These are phyloP conservation scores for Drosophila antonietae DNA, from an alignment of 2,888 invertebrate genomes.

Conservation along the genomic window DNA sequence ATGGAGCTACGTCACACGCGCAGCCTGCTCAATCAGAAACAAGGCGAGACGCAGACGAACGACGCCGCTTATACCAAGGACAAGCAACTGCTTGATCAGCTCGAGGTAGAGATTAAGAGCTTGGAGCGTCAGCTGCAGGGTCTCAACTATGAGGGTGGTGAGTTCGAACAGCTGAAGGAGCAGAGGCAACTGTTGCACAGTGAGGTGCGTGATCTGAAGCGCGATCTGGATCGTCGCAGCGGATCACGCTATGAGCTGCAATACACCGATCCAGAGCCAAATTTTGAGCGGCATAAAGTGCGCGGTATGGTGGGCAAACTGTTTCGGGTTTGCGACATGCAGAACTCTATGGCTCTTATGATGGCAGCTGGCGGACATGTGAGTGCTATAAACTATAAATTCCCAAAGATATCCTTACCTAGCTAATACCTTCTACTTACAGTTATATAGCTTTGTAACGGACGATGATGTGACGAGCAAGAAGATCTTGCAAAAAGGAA, in stretches of 20 bases:
- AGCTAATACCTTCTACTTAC: background rate
- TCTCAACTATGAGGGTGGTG: slow-evolving; percentile 87
- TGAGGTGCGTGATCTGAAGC: slow-evolving; percentile 86
- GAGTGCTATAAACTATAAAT: slow-evolving; percentile 67
- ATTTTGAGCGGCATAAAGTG: slow-evolving; percentile 89
- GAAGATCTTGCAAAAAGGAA: slow-evolving; percentile 92
- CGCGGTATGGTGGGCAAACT: slow-evolving; percentile 92
- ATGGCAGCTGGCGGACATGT: slow-evolving; percentile 94
- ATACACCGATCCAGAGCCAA: slow-evolving; percentile 91
- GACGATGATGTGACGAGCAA: slow-evolving; percentile 94
- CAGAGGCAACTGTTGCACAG: slow-evolving; percentile 85
- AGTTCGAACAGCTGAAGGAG: slow-evolving; percentile 86
- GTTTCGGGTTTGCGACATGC: slow-evolving; percentile 89
- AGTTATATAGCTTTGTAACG: slow-evolving; percentile 96
- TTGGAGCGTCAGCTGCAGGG: slow-evolving; percentile 85
- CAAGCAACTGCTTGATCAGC: slow-evolving; percentile 86
- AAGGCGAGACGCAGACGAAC: slow-evolving; percentile 88
- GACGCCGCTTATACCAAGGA: slow-evolving; percentile 89
- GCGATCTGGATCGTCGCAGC: slow-evolving; percentile 76
- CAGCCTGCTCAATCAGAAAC: slow-evolving; percentile 87
- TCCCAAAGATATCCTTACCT: background rate
- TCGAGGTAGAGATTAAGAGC: slow-evolving; percentile 86
- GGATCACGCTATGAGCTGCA: slow-evolving; percentile 86
- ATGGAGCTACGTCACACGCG: slow-evolving; percentile 90
- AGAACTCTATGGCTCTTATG: slow-evolving; percentile 92